Base-by-base conservation (phyloP, 2,888 invertebrate genomes). In the Endomychus coccineus region DNA sequence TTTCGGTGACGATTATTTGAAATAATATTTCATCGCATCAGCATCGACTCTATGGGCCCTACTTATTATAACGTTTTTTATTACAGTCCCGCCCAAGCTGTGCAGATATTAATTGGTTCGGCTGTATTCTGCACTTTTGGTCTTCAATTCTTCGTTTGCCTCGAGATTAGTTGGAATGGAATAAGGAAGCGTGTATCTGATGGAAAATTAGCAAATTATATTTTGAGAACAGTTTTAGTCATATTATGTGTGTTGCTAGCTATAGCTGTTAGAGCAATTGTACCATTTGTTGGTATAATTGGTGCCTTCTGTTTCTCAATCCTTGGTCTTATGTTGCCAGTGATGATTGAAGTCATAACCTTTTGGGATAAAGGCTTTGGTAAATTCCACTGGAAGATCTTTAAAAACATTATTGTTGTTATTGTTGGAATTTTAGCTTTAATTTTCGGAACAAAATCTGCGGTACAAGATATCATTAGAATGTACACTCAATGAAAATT, bases 111-210 rank as follows among this genome's bases (percentile, higher is more conserved):
- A 40, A 91, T 96, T 57, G 87, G 82, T 2, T 61, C 91, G 27
- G 90, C 94, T 5, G 90, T 98, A 1, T 92, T 86, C 67, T 85
- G 92, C 64, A 91, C 95, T 0, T 97, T 94, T 61, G 92, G 91
- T 4, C 77, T 98, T 10, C 96, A 97, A 68, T 94, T 96, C 68
- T 97, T 86, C 69, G 96, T 98, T 10, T 94, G 95, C 62, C 74
- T 95, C 37, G 88, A 89, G 57, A 91, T 97, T 48, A 81, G 82
- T 44, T 94, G 92, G 90, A 85, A 83, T 53, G 72, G 73, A 33
- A 70, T 95, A 33, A 83, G 88, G 58, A 75, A 71, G 46, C 59
- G 48, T 48, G 36, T 45, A 3, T 80, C 80, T 55, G 74, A 76
- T 29, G 79, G 80, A 4, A 63, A 71, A 12, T 55, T 83, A 9